Percentiles rank a stretch among this genome's conserved stretches.
Evolutionary conservation across 2,797 vertebrate genomes (phyloP).

Genomic region (Enteromius mattozi): DNA sequence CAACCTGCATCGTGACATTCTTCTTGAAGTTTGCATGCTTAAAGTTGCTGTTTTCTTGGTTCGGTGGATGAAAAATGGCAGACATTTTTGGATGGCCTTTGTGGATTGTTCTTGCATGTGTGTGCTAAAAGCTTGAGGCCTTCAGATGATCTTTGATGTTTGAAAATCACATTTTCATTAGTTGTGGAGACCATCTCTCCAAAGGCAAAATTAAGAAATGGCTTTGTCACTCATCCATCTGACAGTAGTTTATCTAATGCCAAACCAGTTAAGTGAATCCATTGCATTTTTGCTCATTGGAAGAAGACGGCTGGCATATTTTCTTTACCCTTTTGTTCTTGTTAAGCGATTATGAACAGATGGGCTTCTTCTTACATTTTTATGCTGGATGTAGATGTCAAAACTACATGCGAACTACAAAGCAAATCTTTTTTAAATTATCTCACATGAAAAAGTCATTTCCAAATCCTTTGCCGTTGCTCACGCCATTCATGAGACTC

Average conservation of each 20-base stretch:
- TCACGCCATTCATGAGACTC: slow-evolving; percentile 58
- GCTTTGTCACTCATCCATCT: slow-evolving; percentile 68
- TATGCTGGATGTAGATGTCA: slow-evolving; percentile 69
- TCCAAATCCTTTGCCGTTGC: slow-evolving; percentile 56
- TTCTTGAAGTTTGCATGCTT: slow-evolving; percentile 26
- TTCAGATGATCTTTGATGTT: slow-evolving; percentile 65
- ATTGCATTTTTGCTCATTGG: slow-evolving; percentile 68
- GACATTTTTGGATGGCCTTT: slow-evolving; percentile 52
- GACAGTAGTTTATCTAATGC: slow-evolving; percentile 72
- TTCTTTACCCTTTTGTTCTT: slow-evolving; percentile 76
- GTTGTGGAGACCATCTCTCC: slow-evolving; percentile 65
- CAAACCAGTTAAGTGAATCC: slow-evolving; percentile 74
- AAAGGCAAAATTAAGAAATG: slow-evolving; percentile 69
- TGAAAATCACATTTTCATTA: slow-evolving; percentile 60
- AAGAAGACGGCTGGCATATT: slow-evolving; percentile 63
- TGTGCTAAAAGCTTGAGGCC: slow-evolving; percentile 65
- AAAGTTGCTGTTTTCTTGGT: slow-evolving; percentile 21
- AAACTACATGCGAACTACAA: slow-evolving; percentile 63
- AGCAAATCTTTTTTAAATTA: slow-evolving; percentile 70
- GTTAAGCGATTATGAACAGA: slow-evolving; percentile 76
- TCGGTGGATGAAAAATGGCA: slow-evolving; percentile 62
- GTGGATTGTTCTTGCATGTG: slow-evolving; percentile 44
- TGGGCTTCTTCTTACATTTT: slow-evolving; percentile 75
- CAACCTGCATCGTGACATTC: slow-evolving; percentile 42
- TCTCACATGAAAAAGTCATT: slow-evolving; percentile 67